These are phyloP conservation scores for Diadromus collaris DNA, from an alignment of 2,888 invertebrate species.

Conservation along the genomic window DNA sequence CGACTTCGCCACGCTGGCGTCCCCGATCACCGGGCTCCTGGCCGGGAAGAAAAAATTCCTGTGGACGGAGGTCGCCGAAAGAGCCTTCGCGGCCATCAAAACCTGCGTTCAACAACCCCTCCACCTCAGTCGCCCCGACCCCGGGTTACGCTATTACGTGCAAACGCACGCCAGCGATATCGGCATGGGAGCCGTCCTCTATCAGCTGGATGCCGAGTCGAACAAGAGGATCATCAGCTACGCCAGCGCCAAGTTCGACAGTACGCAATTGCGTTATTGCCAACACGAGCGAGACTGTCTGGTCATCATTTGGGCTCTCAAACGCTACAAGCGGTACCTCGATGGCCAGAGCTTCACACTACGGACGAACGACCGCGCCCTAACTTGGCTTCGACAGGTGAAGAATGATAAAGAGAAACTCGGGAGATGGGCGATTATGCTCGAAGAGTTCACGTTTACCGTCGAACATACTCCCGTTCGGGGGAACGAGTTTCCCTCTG, in stretches of 20 bases:
- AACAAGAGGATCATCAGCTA: constrained; percentile 38
- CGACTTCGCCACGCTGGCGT: constrained; percentile 10
- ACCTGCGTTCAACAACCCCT: constrained; percentile 7
- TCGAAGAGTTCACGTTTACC: background rate
- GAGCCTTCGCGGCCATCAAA: constrained; percentile 18
- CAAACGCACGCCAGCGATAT: constrained; percentile 44
- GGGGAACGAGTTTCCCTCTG: background rate
- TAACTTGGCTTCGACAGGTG: background rate
- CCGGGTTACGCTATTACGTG: background rate
- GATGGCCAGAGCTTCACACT: background rate
- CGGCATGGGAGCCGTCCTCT: constrained; percentile 6
- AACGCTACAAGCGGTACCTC: background rate
- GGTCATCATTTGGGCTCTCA: background rate
- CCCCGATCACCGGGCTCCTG: constrained; percentile 37
- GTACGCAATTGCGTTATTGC: background rate
- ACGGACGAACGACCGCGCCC: background rate
- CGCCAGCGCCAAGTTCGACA: background rate
- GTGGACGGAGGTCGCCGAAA: constrained; percentile 19
- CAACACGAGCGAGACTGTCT: background rate
- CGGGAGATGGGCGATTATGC: background rate
- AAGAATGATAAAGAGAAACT: background rate
- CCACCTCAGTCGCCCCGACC: constrained; percentile 26
- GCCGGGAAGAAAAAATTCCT: constrained; percentile 9
- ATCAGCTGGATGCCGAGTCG: constrained; percentile 3
- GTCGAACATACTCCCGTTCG: background rate